phyloP scores from a whole-genome alignment of 2,797 vertebrate genomes.

The Sylvia borin region DNA sequence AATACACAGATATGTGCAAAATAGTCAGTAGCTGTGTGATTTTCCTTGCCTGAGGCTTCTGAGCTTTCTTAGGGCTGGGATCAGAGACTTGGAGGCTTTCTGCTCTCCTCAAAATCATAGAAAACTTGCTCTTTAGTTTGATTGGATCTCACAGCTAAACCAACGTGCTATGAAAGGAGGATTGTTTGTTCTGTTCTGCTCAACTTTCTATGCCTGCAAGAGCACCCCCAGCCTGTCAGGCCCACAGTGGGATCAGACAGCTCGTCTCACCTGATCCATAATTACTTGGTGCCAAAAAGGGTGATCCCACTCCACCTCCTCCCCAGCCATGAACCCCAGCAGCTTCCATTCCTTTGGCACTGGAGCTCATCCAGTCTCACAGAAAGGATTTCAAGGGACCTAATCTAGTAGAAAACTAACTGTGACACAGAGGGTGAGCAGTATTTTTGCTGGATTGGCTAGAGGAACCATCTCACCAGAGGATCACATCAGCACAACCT shows the following conservation, averaged over 20 bases:
- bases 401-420: background rate
- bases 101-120: background rate
- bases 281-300: background rate
- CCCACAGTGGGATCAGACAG: background rate
- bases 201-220: background rate
- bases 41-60: background rate
- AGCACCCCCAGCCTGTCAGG: background rate
- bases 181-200: background rate
- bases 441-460: background rate
- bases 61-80: background rate
- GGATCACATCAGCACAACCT: background rate
- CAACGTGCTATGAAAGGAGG: accelerated
- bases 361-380: background rate
- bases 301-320: background rate
- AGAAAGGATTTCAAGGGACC: background rate
- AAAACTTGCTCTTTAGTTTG: background rate
- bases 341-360: background rate
- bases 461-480: background rate
- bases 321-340: background rate
- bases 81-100: background rate
- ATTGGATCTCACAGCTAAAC: background rate
- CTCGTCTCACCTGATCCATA: background rate
- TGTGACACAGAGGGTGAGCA: background rate
- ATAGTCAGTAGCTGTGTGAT: background rate
- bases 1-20: background rate